Evolutionary conservation across 2,113 vertebrate genomes (phyloP).

Genomic region (Laterallus jamaicensis): DNA sequence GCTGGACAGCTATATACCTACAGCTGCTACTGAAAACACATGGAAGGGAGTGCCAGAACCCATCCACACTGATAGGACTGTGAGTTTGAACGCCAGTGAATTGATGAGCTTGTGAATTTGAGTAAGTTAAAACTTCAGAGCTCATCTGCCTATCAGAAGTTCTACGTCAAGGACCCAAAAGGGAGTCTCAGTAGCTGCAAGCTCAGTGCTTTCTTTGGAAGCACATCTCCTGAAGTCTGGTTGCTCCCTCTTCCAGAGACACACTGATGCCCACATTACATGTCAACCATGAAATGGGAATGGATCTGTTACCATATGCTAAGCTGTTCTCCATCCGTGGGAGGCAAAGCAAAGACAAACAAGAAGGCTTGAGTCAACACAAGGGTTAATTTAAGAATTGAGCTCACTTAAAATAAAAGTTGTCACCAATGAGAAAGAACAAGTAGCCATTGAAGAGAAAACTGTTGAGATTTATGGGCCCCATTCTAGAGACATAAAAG

Average conservation of each 20-base stretch:
- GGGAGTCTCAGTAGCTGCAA: background rate
- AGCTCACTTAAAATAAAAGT: slow-evolving; percentile 59
- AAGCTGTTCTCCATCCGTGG: background rate
- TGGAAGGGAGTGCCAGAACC: background rate
- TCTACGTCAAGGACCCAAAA: background rate
- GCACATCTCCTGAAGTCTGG: background rate
- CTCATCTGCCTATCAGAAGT: background rate
- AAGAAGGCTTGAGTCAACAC: slow-evolving; percentile 47
- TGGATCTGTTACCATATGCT: background rate
- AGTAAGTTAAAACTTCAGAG: background rate
- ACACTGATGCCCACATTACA: background rate
- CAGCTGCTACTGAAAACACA: background rate
- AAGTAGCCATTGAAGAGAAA: slow-evolving; percentile 68
- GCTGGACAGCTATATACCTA: background rate
- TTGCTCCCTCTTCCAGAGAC: background rate
- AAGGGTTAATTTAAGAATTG: slow-evolving; percentile 60
- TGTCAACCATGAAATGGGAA: background rate
- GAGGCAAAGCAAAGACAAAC: slow-evolving; percentile 58
- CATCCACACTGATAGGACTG: background rate
- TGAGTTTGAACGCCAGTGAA: background rate
- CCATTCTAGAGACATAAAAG: slow-evolving; percentile 61
- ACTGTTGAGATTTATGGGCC: slow-evolving; percentile 63
- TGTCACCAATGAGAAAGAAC: slow-evolving; percentile 65
- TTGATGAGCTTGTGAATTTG: background rate
- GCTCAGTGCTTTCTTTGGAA: background rate